These are phyloP conservation scores for Microtus ochrogaster DNA, from an alignment of 2,113 vertebrate genomes.

Conservation along the genomic window DNA sequence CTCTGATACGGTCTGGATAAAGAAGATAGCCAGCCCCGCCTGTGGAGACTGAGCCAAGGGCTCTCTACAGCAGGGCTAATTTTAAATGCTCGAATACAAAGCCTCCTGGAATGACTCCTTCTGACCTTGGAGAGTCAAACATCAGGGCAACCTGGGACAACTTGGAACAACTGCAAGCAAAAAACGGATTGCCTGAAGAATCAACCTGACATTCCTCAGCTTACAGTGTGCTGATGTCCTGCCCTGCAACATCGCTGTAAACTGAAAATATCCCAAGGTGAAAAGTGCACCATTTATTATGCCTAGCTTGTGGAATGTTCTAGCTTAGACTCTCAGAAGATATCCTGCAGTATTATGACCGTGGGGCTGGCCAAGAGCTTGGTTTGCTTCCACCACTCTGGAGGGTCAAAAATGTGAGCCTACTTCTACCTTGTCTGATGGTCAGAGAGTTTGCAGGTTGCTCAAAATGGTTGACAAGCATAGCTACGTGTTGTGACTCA, in stretches of 20 bases:
- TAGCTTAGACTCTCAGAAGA: background rate
- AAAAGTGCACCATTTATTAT: background rate
- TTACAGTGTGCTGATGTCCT: too few relatives aligned
- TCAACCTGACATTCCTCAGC: background rate
- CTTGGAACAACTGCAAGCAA: background rate
- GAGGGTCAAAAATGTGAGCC: too few relatives aligned
- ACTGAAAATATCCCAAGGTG: background rate
- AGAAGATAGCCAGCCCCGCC: constrained; percentile 42
- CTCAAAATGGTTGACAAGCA: too few relatives aligned
- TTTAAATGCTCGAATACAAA: constrained; percentile 66
- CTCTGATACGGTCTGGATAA: background rate
- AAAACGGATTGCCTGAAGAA: background rate
- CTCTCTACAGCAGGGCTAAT: constrained; percentile 26
- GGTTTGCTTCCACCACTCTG: background rate
- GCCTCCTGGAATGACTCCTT: constrained; percentile 25
- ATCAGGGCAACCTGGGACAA: constrained; percentile 25
- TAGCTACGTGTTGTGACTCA: too few relatives aligned
- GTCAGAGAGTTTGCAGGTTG: too few relatives aligned
- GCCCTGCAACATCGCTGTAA: background rate
- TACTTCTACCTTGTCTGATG: too few relatives aligned
- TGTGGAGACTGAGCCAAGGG: constrained; percentile 40
- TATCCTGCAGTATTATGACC: fast-evolving
- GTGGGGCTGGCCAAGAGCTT: background rate
- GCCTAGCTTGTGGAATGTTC: background rate
- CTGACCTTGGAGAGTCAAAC: constrained; percentile 62